A percentile compares a stretch with the other conserved stretches of the same genome.
phyloP scores from a whole-genome alignment of 2,888 invertebrate species.

The Nomada flava region DNA sequence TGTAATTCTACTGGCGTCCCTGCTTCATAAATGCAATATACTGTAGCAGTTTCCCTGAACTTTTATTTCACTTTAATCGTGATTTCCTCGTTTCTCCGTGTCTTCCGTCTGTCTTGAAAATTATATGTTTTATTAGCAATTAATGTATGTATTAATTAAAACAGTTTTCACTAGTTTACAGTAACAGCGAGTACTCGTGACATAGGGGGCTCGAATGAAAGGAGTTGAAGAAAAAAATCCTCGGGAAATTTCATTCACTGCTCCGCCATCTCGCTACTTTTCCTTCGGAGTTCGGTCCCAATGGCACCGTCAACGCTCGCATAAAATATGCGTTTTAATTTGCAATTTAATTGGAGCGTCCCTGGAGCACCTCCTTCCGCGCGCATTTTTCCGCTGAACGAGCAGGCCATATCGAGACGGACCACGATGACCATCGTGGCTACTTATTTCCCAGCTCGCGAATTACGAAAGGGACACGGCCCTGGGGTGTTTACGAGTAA shows the following conservation, averaged over 20 bases:
- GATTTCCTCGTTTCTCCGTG: too few relatives aligned
- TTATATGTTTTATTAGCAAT: too few relatives aligned
- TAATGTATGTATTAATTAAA: too few relatives aligned
- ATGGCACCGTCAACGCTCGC: conserved; percentile 56
- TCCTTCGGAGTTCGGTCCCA: conserved; percentile 41
- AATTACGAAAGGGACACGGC: conserved; percentile 21
- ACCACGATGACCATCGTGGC: conserved; percentile 31
- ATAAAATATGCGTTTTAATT: conserved; percentile 78
- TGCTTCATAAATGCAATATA: too few relatives aligned
- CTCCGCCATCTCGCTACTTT: conserved; percentile 36
- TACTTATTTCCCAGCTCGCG: conserved; percentile 48
- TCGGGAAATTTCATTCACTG: conserved; percentile 63
- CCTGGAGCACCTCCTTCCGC: conserved; percentile 17
- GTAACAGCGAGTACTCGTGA: too few relatives aligned
- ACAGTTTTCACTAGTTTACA: too few relatives aligned
- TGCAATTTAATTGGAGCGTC: conserved; percentile 78
- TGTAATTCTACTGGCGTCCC: too few relatives aligned
- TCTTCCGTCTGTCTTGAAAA: too few relatives aligned
- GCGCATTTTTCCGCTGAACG: conserved; percentile 24
- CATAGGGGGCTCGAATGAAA: background rate
- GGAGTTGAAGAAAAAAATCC: conserved; percentile 15
- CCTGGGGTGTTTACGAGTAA: background rate
- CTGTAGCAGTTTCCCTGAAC: too few relatives aligned
- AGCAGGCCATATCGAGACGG: conserved; percentile 10
- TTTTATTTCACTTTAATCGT: too few relatives aligned